phyloP scores from a whole-genome alignment of 1,140 invertebrate genomes.

The Neodiprion pinetum region DNA sequence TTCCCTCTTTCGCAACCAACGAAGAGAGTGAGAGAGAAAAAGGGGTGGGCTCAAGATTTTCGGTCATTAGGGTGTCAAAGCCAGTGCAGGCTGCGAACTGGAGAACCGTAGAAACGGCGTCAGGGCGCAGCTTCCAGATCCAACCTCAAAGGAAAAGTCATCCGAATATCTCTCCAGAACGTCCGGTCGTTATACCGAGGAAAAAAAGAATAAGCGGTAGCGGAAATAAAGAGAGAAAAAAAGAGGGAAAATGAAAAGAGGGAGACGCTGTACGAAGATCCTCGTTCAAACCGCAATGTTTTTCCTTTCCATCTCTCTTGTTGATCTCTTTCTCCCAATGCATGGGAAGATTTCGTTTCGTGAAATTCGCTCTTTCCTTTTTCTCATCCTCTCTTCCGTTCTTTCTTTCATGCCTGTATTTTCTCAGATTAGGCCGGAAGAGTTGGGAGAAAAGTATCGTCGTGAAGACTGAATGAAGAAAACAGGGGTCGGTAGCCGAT shows the following conservation, averaged over 20 bases:
- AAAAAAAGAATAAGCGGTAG: neutral
- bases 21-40: neutral
- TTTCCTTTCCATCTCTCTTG: neutral
- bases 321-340: neutral
- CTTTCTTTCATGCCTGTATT: neutral
- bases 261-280: neutral
- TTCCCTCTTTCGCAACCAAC: neutral
- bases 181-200: neutral
- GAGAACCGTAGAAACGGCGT: no score
- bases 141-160: neutral
- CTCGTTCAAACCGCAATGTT: neutral
- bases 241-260: neutral
- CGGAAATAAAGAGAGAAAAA: neutral
- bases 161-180: neutral
- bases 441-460: neutral
- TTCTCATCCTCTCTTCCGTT: neutral
- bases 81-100: neutral
- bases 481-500: no score
- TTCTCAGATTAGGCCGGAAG: neutral
- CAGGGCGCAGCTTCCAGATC: neutral
- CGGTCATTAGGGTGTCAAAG: neutral
- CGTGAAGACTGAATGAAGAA: neutral
- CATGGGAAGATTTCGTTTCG: no score
- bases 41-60: neutral
- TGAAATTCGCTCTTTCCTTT: neutral